Percentiles rank a stretch among this genome's conserved stretches.
phyloP scores from a whole-genome alignment of 2,888 invertebrate species.

The Emesis castigata region DNA sequence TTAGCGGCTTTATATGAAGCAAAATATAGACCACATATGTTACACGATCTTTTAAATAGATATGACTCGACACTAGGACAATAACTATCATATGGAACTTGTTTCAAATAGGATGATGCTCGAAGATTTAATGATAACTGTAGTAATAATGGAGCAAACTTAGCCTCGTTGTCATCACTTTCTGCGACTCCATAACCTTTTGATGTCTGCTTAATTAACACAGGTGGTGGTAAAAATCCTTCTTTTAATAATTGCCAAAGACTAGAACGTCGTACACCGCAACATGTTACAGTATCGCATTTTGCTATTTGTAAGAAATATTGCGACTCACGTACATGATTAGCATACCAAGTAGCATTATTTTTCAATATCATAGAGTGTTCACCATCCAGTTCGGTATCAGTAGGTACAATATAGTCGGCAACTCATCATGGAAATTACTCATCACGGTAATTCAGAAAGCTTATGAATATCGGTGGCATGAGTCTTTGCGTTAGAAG shows the following conservation, averaged over 20 bases:
- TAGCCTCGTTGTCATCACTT: conserved; percentile 53
- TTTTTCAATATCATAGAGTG: conserved; percentile 36
- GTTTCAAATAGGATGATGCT: conserved; percentile 52
- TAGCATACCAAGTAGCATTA: conserved; percentile 70
- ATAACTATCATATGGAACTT: conserved; percentile 55
- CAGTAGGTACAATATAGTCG: conserved; percentile 44
- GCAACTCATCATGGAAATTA: too few relatives aligned
- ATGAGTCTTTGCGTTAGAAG: conserved; percentile 24
- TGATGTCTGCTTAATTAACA: conserved; percentile 54
- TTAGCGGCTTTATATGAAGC: conserved; percentile 58
- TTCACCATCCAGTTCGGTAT: conserved; percentile 33
- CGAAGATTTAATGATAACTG: conserved; percentile 37
- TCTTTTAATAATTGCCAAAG: conserved; percentile 51
- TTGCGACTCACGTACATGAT: conserved; percentile 52
- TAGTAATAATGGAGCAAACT: conserved; percentile 41
- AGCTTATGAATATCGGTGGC: conserved; percentile 18
- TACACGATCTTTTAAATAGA: conserved; percentile 27
- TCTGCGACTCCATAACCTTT: conserved; percentile 33
- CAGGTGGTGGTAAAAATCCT: conserved; percentile 58
- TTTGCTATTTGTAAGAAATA: conserved; percentile 58
- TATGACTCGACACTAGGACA: conserved; percentile 51
- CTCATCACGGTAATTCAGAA: not conserved
- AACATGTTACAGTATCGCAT: conserved; percentile 46
- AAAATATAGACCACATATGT: conserved; percentile 58
- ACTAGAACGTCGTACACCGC: conserved; percentile 41